Evolutionary conservation across 92 coral and sea anemone species (phyloP).

Genomic region (Scolanthus callimorphus): DNA sequence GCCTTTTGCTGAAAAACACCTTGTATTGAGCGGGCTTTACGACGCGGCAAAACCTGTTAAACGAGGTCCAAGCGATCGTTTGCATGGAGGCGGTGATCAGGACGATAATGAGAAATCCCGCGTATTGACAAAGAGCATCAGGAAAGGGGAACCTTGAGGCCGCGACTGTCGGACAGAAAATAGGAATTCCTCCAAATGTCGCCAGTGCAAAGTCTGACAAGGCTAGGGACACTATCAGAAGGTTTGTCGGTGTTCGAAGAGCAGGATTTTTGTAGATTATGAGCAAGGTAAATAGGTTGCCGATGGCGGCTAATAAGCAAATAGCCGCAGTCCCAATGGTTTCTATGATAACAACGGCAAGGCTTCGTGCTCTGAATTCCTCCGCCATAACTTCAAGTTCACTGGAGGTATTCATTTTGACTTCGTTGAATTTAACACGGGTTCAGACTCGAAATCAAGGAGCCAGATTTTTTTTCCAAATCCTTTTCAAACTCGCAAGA

Average conservation of each 20-base stretch:
- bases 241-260: slow-evolving; percentile 37
- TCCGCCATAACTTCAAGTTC: neutral
- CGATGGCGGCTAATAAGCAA: slow-evolving; percentile 6
- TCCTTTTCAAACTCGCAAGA: no score
- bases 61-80: slow-evolving; percentile 50
- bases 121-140: slow-evolving; percentile 32
- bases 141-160: slow-evolving; percentile 38
- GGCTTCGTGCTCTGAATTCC: no score
- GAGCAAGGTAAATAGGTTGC: slow-evolving; percentile 37
- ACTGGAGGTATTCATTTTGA: no score
- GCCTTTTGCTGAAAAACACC: slow-evolving; percentile 22
- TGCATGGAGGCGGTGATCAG: slow-evolving; percentile 49
- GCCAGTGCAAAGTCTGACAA: slow-evolving; percentile 50
- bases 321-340: neutral
- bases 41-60: slow-evolving; percentile 45
- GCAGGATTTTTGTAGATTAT: slow-evolving; percentile 18
- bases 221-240: slow-evolving; percentile 53
- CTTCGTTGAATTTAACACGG: no score
- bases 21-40: slow-evolving; percentile 36
- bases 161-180: slow-evolving; percentile 17
- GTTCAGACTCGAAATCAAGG: no score
- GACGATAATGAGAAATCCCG: slow-evolving; percentile 37
- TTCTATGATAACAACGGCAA: neutral
- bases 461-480: no score
- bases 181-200: slow-evolving; percentile 19